Evolutionary conservation across 2,113 vertebrate species (phyloP).

Genomic region (Nesogale talazaci): DNA sequence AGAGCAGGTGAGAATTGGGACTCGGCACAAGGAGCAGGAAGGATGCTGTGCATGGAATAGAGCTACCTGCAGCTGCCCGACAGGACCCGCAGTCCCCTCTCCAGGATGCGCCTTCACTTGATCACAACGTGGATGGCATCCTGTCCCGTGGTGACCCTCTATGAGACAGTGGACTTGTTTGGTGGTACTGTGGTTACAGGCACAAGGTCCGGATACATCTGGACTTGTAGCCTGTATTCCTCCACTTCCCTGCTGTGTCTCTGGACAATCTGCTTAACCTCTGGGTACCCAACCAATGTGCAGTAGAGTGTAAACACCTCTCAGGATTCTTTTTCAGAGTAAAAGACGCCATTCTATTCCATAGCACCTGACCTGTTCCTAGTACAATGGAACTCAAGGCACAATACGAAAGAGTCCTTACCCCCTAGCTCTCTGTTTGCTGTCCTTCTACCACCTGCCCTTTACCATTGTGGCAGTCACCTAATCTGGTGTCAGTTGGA

Average conservation of each 20-base stretch:
- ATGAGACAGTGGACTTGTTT: too few species aligned
- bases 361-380: neutral
- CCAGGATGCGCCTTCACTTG: neutral
- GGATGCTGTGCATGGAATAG: neutral
- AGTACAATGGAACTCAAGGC: neutral
- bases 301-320: neutral
- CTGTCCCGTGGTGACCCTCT: neutral
- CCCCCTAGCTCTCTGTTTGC: neutral
- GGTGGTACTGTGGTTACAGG: neutral
- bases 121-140: neutral
- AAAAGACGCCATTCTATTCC: neutral
- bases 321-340: neutral
- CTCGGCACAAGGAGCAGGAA: neutral
- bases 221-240: neutral
- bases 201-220: neutral
- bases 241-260: neutral
- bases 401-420: fast-evolving
- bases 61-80: neutral
- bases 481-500: too few species aligned
- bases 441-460: fast-evolving
- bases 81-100: neutral
- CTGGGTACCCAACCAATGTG: neutral
- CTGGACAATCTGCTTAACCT: neutral
- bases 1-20: neutral
- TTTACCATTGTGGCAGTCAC: too few species aligned